Base-by-base conservation (phyloP, 1,140 invertebrate genomes). In the Cyphomyrmex costatus region DNA sequence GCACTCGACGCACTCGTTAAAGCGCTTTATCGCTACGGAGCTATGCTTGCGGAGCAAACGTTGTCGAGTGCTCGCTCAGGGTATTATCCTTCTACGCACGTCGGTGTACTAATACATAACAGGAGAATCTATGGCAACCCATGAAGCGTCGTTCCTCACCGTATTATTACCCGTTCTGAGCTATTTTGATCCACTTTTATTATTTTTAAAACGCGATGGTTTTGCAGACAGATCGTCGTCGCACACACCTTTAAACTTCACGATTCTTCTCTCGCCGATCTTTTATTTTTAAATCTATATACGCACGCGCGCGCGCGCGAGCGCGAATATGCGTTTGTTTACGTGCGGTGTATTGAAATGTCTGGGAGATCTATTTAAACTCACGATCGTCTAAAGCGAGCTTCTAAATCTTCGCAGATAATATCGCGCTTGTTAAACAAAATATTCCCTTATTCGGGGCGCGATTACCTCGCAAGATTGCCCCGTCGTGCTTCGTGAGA, bases 1-100 rank as follows among this genome's bases (percentile, higher is more conserved):
- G 82, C 86, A 86, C 82, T 90, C 77, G 77, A 90, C 88, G 88
- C 79, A 90, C 88, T 90, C 88, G 88, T 90, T 90, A 90, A 90
- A 90, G 36, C 82, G 88, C 86, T 86, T 90, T 88, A 90, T 90
- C 82, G 88, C 58, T 79, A 66, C 42, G 71, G 82, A 89, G n/a
- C n/a, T n/a, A n/a, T 83, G 86, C 77, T 86, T 73, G 80, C 60
- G 46, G 53, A 86, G 89, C 77, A 77, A 90, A 85, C 79, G 88
- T 70, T 68, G 79, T 87, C 63, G 68, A 89, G 86, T 73, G 58
- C 58, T 70, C 79, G 49, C 63, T 85, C 86, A 16, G 68, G 74
- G n/a, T 88, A 86, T 87, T 83, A 87, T 84, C 80, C 79, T 87
- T 87, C 78, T 56, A 80, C 76, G 70, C 74, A 83, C 61, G 77